phyloP scores from a whole-genome alignment of 2,888 invertebrate species.

The Drosophila gaucha region DNA sequence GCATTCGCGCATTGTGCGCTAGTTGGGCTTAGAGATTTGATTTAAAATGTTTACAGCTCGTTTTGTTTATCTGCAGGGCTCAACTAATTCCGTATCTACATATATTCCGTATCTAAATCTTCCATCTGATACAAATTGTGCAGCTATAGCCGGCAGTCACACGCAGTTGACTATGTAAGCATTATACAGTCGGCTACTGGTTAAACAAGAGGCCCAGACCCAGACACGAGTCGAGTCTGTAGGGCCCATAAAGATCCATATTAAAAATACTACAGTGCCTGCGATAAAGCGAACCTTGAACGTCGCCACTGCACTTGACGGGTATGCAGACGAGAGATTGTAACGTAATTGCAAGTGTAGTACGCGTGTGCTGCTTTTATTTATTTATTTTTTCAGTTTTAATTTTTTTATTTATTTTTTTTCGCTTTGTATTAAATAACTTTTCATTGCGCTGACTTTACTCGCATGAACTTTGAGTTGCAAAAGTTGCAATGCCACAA shows the following conservation, averaged over 20 bases:
- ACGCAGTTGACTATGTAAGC: conserved; percentile 4
- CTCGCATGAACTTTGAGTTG: neutral
- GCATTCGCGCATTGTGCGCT: conserved; percentile 17
- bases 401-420: neutral
- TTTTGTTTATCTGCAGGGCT: conserved; percentile 46
- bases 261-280: conserved; percentile 15
- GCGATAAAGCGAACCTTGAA: conserved; percentile 31
- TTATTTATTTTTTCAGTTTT: neutral
- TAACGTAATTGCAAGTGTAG: conserved; percentile 18
- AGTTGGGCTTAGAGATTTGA: conserved; percentile 45
- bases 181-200: conserved; percentile 23
- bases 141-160: too few species aligned
- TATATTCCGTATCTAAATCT: conserved; percentile 40
- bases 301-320: conserved; percentile 20
- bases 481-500: neutral
- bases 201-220: conserved; percentile 21
- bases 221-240: conserved; percentile 19
- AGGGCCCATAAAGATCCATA: conserved; percentile 32
- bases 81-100: conserved; percentile 35
- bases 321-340: conserved; percentile 8
- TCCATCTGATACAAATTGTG: conserved; percentile 23
- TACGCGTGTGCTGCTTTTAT: conserved; percentile 4
- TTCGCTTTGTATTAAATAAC: neutral
- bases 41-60: conserved; percentile 55
- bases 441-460: conserved; percentile 7